phyloP scores from a whole-genome alignment of 2,797 vertebrate genomes.

The Aselliscus stoliczkanus region DNA sequence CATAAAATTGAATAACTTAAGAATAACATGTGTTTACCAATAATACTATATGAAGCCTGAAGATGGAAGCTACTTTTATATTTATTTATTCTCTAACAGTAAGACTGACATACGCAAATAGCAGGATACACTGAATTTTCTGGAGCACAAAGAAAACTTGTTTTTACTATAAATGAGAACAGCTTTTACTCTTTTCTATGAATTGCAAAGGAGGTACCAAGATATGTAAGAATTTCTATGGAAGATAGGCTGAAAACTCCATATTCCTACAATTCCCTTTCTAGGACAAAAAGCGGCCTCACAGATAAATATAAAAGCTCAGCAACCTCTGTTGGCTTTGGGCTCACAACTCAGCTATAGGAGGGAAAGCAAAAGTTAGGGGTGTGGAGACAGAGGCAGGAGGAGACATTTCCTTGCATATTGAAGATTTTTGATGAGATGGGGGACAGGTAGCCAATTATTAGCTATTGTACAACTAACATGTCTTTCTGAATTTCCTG shows the following conservation, averaged over 20 bases:
- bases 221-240: neutral
- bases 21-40: conserved; percentile 20
- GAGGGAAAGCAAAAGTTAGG: neutral
- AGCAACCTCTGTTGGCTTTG: neutral
- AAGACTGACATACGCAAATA: neutral
- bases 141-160: neutral
- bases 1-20: conserved; percentile 3
- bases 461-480: neutral
- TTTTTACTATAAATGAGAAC: neutral
- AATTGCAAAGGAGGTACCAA: neutral
- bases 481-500: neutral
- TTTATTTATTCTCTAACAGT: conserved; percentile 5
- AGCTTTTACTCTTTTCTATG: neutral
- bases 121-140: neutral
- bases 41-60: neutral
- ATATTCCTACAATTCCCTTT: neutral
- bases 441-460: neutral
- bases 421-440: neutral
- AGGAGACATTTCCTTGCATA: neutral
- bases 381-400: neutral
- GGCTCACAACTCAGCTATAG: neutral
- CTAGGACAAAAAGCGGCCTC: neutral
- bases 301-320: neutral
- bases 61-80: neutral
- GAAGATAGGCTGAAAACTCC: neutral